Base-by-base conservation (phyloP, 2,797 vertebrate species). In the Hydrocynus forskahlii region DNA sequence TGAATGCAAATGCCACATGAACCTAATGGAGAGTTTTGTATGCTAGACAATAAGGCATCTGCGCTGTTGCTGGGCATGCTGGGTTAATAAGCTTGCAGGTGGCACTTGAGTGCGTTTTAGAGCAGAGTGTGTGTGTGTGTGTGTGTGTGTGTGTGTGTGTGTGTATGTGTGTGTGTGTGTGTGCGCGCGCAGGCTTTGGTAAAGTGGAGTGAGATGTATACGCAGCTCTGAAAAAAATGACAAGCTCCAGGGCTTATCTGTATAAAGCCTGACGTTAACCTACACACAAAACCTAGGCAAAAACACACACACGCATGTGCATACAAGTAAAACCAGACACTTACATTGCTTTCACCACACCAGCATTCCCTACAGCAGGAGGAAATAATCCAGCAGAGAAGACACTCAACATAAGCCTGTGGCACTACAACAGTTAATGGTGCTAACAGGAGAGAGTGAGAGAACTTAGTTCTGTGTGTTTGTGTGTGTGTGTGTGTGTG, bases 341-440 rank as follows among this genome's bases (percentile, higher is more conserved):
- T n/a, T 71, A 62, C 23, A 72, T 72, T 75, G 74, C 76, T 66
- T 60, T 81, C 80, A 79, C 57, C 80, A 75, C 73, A 76, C 73
- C 66, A 82, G 60, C 75, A 80, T 74, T 67, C 68, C 80, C 80
- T 75, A 81, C 79, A 83, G 84, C 69, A 75, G 72, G 73, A 82
- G 82, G 86, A 85, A 80, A 74, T 82, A 82, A 83, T 88, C 80
- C 79, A 82, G 62, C 64, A 85, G 80, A 69, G 43, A 67, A 75
- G 76, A 85, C 57, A 77, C 72, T 79, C 81, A 81, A 82, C 79
- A 79, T 67, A 82, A 84, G 78, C 81, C 83, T 59, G 48, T 82
- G 72, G 83, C 57, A 14, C 78, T 84, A 73, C 69, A 62, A 40
- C 52, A 38, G 54, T 68, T 67, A 80, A 66, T n/a, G 68, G 71